Evolutionary conservation across 2,888 invertebrate genomes (phyloP).

Genomic region (Abrostola tripartita): DNA sequence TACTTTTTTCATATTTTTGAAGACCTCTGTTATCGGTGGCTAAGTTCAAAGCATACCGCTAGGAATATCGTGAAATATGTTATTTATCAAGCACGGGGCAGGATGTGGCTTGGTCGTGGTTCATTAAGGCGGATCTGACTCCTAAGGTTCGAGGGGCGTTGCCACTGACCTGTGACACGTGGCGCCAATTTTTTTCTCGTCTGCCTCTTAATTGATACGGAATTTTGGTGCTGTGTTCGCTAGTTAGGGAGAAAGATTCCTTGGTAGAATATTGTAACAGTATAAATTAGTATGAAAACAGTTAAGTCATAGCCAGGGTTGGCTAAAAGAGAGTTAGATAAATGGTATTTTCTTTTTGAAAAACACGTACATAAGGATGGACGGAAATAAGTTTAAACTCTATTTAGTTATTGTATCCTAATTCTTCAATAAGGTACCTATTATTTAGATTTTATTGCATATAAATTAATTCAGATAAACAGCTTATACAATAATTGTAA

Average conservation of each 20-base stretch:
- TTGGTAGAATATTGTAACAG: constrained; percentile 5
- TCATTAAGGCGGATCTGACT: constrained; percentile 71
- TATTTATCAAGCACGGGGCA: constrained; percentile 46
- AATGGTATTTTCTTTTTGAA: no score
- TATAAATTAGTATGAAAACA: background rate
- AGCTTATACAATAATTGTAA: no score
- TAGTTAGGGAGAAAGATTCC: constrained; percentile 10
- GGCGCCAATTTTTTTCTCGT: constrained; percentile 77
- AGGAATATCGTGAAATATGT: constrained; percentile 28
- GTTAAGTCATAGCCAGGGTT: background rate
- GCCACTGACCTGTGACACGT: constrained; percentile 78
- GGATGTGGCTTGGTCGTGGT: constrained; percentile 66
- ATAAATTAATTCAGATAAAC: no score
- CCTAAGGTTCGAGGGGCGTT: constrained; percentile 49
- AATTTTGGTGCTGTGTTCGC: constrained; percentile 30
- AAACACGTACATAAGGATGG: no score
- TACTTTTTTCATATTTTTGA: no score
- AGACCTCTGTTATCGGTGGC: constrained; percentile 16
- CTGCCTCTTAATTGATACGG: constrained; percentile 55
- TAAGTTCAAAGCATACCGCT: constrained; percentile 33
- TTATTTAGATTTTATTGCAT: no score
- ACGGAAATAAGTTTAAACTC: no score
- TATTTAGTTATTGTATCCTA: no score
- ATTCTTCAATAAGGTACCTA: no score
- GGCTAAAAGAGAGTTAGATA: no score